Evolutionary conservation across 2,888 invertebrate genomes (phyloP).

Genomic region (Drosophila algonquin): DNA sequence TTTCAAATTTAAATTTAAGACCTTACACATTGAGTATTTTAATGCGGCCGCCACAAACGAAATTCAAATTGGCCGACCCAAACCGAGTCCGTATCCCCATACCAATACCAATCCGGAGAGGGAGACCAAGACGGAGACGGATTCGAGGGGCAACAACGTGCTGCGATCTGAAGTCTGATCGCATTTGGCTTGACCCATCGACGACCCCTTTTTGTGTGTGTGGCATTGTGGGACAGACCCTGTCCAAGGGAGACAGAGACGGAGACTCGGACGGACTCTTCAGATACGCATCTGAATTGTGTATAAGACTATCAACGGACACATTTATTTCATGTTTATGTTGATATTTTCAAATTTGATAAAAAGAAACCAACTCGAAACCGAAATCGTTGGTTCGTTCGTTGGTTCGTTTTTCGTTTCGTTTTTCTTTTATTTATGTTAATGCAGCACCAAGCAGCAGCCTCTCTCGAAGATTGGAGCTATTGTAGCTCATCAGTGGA

Average conservation of each 20-base stretch:
- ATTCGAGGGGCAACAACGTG: constrained; percentile 42
- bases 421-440: constrained; percentile 62
- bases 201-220: constrained; percentile 71
- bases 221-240: constrained; percentile 43
- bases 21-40: constrained; percentile 82
- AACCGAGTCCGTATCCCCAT: constrained; percentile 11
- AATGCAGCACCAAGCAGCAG: constrained; percentile 46
- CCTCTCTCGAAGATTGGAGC: background rate
- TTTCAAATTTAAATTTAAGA: constrained; percentile 82
- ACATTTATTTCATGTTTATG: constrained; percentile 82
- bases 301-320: constrained; percentile 77
- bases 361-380: constrained; percentile 50
- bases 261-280: constrained; percentile 31
- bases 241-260: too few species aligned
- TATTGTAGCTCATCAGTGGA: constrained; percentile 52
- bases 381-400: constrained; percentile 36
- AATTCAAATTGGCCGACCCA: constrained; percentile 68
- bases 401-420: constrained; percentile 55
- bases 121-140: background rate
- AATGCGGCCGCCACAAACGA: constrained; percentile 76
- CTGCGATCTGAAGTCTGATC: constrained; percentile 38
- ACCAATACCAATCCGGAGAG: background rate
- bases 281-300: constrained; percentile 76
- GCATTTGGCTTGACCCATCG: constrained; percentile 61
- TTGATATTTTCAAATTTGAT: constrained; percentile 79